Percentiles rank a stretch among this genome's conserved stretches.
phyloP scores from a whole-genome alignment of 2,113 vertebrate species.

The Chlorodrepanis virens region DNA sequence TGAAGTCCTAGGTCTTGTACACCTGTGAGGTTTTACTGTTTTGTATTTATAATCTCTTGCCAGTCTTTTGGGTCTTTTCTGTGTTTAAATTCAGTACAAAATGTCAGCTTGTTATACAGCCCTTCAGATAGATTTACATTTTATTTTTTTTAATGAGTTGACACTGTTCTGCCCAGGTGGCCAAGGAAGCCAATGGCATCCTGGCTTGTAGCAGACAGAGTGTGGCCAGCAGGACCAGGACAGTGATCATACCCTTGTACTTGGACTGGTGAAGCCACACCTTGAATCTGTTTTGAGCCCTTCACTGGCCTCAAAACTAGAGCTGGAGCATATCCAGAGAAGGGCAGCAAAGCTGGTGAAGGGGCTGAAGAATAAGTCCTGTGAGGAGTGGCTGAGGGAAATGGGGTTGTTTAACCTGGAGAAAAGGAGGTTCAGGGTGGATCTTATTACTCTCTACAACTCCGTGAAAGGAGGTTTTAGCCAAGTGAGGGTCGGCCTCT shows the following conservation, averaged over 20 bases:
- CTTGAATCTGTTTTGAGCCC: neutral
- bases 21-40: neutral
- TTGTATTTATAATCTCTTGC: neutral
- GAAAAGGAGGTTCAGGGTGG: neutral
- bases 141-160: neutral
- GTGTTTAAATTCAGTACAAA: neutral
- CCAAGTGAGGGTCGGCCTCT: accelerated
- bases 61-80: neutral
- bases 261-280: neutral
- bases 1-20: neutral
- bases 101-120: neutral
- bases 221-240: neutral
- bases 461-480: neutral
- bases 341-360: neutral
- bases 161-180: neutral
- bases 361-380: neutral
- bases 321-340: neutral
- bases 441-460: neutral
- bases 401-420: neutral
- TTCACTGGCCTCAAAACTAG: neutral
- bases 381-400: neutral
- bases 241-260: neutral
- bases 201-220: neutral
- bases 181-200: neutral
- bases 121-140: neutral